Evolutionary conservation across 2,888 invertebrate genomes (phyloP).

Genomic region (Sarcophaga carnaria): DNA sequence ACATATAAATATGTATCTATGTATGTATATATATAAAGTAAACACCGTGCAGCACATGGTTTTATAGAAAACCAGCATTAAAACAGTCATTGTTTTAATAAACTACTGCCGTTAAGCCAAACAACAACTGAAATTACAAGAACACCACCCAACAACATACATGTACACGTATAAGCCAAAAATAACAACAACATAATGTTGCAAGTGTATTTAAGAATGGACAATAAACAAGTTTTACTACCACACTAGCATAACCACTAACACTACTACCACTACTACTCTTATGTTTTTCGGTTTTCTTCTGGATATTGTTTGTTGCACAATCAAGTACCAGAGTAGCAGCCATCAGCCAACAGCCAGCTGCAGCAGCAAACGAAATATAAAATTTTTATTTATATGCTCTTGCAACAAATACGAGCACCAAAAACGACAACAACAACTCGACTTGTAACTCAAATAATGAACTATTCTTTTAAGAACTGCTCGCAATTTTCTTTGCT

Average conservation of each 20-base stretch:
- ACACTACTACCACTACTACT: no score
- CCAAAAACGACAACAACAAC: constrained; percentile 9
- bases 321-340: no score
- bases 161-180: neutral
- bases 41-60: constrained; percentile 42
- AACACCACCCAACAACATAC: constrained; percentile 1
- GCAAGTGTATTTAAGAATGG: constrained; percentile 38
- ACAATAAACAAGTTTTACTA: constrained; percentile 38
- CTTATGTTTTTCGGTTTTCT: no score
- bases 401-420: constrained; percentile 32
- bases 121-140: constrained; percentile 11
- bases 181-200: constrained; percentile 39
- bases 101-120: constrained; percentile 36
- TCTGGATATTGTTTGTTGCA: no score
- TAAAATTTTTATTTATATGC: constrained; percentile 43
- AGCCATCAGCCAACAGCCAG: no score
- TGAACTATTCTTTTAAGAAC: constrained; percentile 50
- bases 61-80: constrained; percentile 57
- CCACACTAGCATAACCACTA: no score
- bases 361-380: neutral
- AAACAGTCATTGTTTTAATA: constrained; percentile 68
- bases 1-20: neutral
- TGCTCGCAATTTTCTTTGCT: neutral
- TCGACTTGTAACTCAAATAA: constrained; percentile 44
- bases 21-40: neutral